Evolutionary conservation across 2,113 vertebrate genomes (phyloP), one percentile per base, ranked within the genome.

Genomic region (Colinus virginianus): DNA sequence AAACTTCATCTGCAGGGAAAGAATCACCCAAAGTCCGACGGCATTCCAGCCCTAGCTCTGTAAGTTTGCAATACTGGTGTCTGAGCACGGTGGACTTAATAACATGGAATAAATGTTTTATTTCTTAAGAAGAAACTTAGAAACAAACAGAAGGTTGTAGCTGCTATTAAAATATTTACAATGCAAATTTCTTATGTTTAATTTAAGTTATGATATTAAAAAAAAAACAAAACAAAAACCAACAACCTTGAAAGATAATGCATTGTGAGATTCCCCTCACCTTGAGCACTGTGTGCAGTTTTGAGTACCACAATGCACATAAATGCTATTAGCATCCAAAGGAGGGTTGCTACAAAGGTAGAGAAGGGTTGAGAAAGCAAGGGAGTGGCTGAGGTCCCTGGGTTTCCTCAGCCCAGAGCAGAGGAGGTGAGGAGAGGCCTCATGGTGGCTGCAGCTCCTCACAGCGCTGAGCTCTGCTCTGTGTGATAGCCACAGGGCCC

Each of bases 1-100:
- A 99, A 97, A 97, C 97, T 93, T 98, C 98, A 16, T 98, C 98
- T 34, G 59, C 97, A 28, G 98, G 98, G 92, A 99, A 99, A 95
- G 99, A 99, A 92, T 99, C 99, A 1, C 99, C 99, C 40, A 99
- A 99, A 97, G 98, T 99, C 62, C 97, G 98, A 51, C 95, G 99
- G 1, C 99, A 99, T 96, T 99, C 99, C 96, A 99, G 99, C 88
- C 99, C 99, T 42, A 99, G 98, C 92, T 99, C 99, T 87, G 99
- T 99, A 97, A 99, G 99, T 98, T 23, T 26, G 20, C 58, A 22
- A 59, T 53, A 22, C 42, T 69, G 25, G 46, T 59, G 63, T 43
- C 66, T 43, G 58, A 7, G 1, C 0, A 0, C 19, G 6, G 3
- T 67, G 45, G n/a, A 61, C 81, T 90, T 71, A 71, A 6, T 40